Evolutionary conservation across 2,113 vertebrate species (phyloP).

Genomic region (Antennarius striatus): DNA sequence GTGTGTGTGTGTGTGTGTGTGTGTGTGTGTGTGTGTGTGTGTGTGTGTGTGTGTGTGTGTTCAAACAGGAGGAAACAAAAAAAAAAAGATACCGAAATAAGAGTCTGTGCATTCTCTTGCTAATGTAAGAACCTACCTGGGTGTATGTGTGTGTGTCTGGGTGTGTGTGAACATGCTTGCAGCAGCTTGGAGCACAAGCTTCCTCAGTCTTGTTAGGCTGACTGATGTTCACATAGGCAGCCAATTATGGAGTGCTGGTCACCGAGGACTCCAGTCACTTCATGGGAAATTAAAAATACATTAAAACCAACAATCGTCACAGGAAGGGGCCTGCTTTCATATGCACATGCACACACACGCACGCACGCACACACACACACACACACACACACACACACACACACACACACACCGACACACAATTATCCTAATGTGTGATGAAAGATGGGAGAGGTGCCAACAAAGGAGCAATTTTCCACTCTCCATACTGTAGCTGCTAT

Average conservation of each 20-base stretch:
- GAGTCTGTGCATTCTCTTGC: constrained; percentile 28
- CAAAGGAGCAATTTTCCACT: constrained; percentile 18
- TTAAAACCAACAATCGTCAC: constrained; percentile 71
- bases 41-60: constrained; percentile 4
- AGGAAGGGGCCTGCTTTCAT: constrained; percentile 25
- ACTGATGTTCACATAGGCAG: constrained; percentile 77
- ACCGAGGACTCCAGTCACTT: constrained; percentile 71
- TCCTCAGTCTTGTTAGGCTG: constrained; percentile 73
- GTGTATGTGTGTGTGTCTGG: background rate
- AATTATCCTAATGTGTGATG: background rate
- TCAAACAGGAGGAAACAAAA: background rate
- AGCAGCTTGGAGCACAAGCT: constrained; percentile 15
- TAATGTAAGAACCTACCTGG: constrained; percentile 30
- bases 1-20: background rate
- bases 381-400: constrained; percentile 1
- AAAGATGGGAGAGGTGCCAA: constrained; percentile 19
- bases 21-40: background rate
- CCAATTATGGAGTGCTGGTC: constrained; percentile 72
- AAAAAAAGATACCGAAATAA: constrained; percentile 10
- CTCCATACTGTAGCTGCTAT: background rate
- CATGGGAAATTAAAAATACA: constrained; percentile 77
- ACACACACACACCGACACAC: background rate
- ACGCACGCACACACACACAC: background rate
- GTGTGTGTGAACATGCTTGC: constrained; percentile 4
- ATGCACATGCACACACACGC: background rate